These are phyloP conservation scores for Panulirus ornatus DNA, from an alignment of 1,140 invertebrate genomes.

Conservation along the genomic window DNA sequence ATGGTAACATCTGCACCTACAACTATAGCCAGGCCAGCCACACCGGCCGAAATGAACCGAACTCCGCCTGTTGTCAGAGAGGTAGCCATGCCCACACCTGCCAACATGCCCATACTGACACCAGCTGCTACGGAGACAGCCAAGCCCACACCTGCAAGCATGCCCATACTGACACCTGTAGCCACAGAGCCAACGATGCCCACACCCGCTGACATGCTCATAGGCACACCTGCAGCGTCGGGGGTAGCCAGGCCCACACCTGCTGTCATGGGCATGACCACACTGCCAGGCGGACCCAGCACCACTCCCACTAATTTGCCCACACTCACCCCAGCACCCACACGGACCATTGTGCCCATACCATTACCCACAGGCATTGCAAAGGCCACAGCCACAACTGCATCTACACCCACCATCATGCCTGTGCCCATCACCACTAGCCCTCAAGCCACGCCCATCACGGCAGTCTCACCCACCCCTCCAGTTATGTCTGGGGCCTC, in stretches of 20 bases:
- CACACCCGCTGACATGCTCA: not conserved
- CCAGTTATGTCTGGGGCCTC: not conserved
- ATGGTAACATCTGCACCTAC: not conserved
- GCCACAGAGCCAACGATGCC: not conserved
- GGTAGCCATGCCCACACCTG: too few relatives aligned
- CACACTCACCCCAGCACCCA: too few relatives aligned
- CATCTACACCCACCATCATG: not conserved
- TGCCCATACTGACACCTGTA: not conserved
- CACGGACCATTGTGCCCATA: too few relatives aligned
- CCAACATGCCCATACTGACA: not conserved
- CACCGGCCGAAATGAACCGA: too few relatives aligned
- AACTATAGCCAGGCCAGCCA: not conserved
- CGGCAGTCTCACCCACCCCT: not conserved
- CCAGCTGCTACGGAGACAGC: not conserved
- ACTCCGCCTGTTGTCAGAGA: too few relatives aligned
- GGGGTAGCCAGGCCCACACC: too few relatives aligned
- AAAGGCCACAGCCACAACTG: not conserved
- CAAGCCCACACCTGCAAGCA: not conserved
- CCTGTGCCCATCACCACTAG: not conserved
- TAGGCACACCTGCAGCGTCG: too few relatives aligned
- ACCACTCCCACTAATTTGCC: too few relatives aligned
- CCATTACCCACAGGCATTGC: not conserved
- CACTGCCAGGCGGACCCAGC: too few relatives aligned
- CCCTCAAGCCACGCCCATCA: not conserved
- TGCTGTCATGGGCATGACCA: too few relatives aligned